Percentiles rank a stretch among this genome's conserved stretches.
Evolutionary conservation across 2,888 invertebrate species (phyloP).

Genomic region (Chymomyza procnemis): DNA sequence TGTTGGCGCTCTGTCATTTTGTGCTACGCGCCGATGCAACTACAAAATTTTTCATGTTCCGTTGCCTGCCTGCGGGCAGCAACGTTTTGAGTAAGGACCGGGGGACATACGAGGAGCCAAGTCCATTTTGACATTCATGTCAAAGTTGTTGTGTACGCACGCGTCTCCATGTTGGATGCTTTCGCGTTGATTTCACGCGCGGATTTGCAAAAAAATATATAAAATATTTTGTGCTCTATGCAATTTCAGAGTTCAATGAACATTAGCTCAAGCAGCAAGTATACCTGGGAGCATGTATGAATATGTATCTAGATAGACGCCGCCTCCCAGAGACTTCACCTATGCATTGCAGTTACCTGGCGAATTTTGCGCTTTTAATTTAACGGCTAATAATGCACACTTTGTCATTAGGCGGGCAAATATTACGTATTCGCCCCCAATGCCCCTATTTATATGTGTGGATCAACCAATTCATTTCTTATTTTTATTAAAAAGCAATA

Average conservation of each 20-base stretch:
- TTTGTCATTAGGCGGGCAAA: not conserved
- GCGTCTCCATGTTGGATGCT: too few species aligned
- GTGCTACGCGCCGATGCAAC: not conserved
- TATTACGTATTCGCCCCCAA: conserved; percentile 28
- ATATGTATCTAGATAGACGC: too few species aligned
- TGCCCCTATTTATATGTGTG: conserved; percentile 43
- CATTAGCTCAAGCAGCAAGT: not conserved
- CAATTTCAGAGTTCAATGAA: not conserved
- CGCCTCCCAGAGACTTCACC: not conserved
- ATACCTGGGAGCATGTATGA: not conserved
- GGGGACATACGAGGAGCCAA: not conserved
- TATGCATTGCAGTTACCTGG: not conserved
- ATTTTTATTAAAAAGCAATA: too few species aligned
- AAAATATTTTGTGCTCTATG: not conserved
- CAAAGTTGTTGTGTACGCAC: not conserved
- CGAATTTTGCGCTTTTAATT: not conserved
- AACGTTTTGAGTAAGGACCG: conserved; percentile 30
- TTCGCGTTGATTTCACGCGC: not conserved
- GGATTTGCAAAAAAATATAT: not conserved
- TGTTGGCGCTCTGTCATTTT: not conserved
- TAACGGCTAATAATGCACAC: not conserved
- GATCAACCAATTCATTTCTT: too few species aligned
- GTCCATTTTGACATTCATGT: not conserved
- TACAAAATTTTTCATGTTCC: not conserved
- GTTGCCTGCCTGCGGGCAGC: conserved; percentile 51